Percentiles rank a stretch among this genome's conserved stretches.
Conservation (phyloP, 1,140 invertebrate species). For the Triops longicaudatus region DNA sequence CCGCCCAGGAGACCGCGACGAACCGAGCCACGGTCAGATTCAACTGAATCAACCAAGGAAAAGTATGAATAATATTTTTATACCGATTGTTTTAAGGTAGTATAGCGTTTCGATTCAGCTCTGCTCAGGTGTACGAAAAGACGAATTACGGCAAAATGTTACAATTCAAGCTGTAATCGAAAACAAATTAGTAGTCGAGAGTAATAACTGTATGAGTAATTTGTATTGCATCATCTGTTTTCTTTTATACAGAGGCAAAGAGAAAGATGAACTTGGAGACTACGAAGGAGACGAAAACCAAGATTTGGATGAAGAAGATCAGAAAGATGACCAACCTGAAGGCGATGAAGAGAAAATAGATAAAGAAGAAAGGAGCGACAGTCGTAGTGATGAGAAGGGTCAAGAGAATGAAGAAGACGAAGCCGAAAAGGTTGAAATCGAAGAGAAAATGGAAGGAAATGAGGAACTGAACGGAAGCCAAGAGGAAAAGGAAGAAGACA, state of each 20-base stretch:
- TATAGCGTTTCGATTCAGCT: too few relatives aligned
- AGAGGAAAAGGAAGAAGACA: neutral
- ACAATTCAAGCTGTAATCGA: too few relatives aligned
- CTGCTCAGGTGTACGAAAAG: too few relatives aligned
- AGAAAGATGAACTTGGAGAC: neutral
- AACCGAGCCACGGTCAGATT: neutral
- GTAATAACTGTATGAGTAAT: too few relatives aligned
- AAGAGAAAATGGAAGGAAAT: neutral
- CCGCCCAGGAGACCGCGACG: neutral
- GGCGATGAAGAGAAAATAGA: neutral
- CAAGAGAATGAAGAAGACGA: neutral
- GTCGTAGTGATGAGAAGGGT: neutral
- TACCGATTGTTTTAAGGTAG: too few relatives aligned
- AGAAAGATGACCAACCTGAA: neutral
- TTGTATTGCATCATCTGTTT: too few relatives aligned
- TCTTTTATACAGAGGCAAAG: neutral
- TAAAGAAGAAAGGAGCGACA: neutral
- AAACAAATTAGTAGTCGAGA: too few relatives aligned
- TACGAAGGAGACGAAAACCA: slow-evolving; percentile 1
- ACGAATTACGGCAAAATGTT: too few relatives aligned
- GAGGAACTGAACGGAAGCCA: neutral
- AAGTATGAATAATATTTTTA: too few relatives aligned
- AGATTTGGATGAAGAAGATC: neutral
- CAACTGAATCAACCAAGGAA: too few relatives aligned
- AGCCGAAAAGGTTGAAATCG: neutral